Evolutionary conservation across 2,888 invertebrate species (phyloP), one percentile per base, ranked within the genome.

Genomic region (Sinhomidia bicolor): DNA sequence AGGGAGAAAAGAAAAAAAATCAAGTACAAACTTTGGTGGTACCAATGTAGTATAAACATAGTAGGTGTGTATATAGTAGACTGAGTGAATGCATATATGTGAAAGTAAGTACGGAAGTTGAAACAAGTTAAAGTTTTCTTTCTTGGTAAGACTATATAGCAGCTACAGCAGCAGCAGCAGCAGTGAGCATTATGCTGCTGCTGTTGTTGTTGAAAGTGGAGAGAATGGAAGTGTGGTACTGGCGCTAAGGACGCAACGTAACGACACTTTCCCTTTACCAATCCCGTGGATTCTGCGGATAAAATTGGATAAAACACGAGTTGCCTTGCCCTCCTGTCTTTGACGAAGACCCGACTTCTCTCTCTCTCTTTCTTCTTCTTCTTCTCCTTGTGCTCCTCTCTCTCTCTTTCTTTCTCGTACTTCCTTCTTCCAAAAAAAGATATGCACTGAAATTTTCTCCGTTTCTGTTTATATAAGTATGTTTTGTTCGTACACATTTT

Each of bases 231-330:
- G n/a, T 79, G 32, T 71, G 41, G 79, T 44, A 51, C 54, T 65
- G 80, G 81, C 65, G 80, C 82, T 85, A 80, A 90, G 85, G 85
- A 87, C 89, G 89, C 89, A 90, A 88, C 89, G 89, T 90, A 90
- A 90, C 89, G 89, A 88, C 89, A 88, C 88, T 82, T 88, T 88
- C 82, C 88, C 82, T 88, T 88, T 88, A 88, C 88, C 88, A 88
- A 88, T 88, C 88, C 88, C 82, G 88, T 88, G 88, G 88, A 88
- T 88, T 88, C 88, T 88, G 88, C 88, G 88, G 88, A 88, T 88
- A 88, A 88, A 88, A 82, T 82, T 88, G 88, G 88, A 88, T 88
- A 88, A 88, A 82, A 65, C 88, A 88, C 88, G 82, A 74, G 82
- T 88, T 88, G 88, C 88, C 88, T 82, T 88, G 88, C 88, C 88